Evolutionary conservation across 2,888 invertebrate species (phyloP), one percentile per base, ranked within the genome.

Genomic region (Salticus scenicus): DNA sequence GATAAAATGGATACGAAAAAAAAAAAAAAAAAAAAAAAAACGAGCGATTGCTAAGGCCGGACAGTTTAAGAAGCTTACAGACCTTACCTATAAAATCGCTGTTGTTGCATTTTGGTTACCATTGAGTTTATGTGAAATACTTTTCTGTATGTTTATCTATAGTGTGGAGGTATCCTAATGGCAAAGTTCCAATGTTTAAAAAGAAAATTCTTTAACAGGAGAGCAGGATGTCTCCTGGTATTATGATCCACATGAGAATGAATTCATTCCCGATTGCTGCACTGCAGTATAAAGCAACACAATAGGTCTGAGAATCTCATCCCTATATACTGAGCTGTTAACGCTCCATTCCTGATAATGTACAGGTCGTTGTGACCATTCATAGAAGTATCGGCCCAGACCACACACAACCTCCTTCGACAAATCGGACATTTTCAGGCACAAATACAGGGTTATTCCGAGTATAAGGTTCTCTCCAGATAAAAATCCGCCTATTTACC

Each of bases 401-500:
- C 42, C n/a, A 10, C n/a, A n/a, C n/a, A 17, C 42, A 47, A 5
- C 17, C 42, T 47, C n/a, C 42, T 17, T 12, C 42, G 10, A 10
- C 42, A 17, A 47, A 47, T 5, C 42, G 7, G 42, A 47, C 10
- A 47, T 17, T 47, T 47, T 17, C n/a, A 17, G 1, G 14, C 14
- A 47, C n/a, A 47, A 47, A 47, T 17, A 17, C 17, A 47, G 42
- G 42, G 17, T 47, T 47, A 10, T 47, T 47, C 2, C 42, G 7
- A 47, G 10, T 47, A 17, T 2, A 7, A 47, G 10, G 42, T 5
- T 47, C 42, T 14, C 42, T 33, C 31, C n/a, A 67, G 67, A 31
- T 67, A n/a, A 67, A 67, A 67, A 67, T 67, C 31, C 67, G 67
- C 67, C 31, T 67, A 67, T 67, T 67, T 31, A 31, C 67, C 31